Conservation (phyloP, 2,888 invertebrate species). For the Lasioglossum figueresi region DNA sequence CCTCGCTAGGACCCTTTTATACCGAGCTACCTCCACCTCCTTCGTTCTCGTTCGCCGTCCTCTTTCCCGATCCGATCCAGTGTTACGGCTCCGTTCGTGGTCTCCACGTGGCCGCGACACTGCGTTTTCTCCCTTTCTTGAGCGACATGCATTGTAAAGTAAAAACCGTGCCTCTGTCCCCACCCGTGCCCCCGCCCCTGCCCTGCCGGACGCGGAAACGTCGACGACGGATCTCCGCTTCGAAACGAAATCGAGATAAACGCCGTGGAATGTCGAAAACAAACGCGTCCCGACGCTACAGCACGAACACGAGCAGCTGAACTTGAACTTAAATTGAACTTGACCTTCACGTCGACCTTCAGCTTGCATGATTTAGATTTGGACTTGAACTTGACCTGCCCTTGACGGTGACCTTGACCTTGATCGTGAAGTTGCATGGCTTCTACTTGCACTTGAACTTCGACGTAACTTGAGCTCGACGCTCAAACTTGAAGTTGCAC, state of each 20-base stretch:
- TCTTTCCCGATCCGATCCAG: constrained; percentile 54
- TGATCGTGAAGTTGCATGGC: too few relatives aligned
- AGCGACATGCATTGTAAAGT: constrained; percentile 7
- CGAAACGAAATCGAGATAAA: neutral
- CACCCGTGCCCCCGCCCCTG: too few relatives aligned
- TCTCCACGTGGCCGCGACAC: constrained; percentile 67
- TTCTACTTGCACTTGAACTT: too few relatives aligned
- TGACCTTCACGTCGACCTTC: neutral
- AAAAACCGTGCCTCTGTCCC: neutral
- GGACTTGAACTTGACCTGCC: neutral
- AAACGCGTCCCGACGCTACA: neutral
- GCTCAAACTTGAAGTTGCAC: too few relatives aligned
- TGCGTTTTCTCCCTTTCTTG: constrained; percentile 71
- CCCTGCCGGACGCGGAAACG: neutral
- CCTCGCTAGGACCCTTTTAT: constrained; percentile 80
- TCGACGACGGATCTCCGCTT: neutral
- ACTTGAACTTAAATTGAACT: neutral
- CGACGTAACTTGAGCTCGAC: too few relatives aligned
- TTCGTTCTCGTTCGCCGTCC: constrained; percentile 72
- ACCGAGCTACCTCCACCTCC: constrained; percentile 76
- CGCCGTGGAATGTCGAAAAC: neutral
- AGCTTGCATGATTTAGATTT: neutral
- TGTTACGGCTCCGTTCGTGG: constrained; percentile 49
- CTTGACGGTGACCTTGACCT: too few relatives aligned
- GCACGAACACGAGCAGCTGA: too few relatives aligned